Conservation (phyloP, 2,797 vertebrate species). For the Sitta carolinensis region DNA sequence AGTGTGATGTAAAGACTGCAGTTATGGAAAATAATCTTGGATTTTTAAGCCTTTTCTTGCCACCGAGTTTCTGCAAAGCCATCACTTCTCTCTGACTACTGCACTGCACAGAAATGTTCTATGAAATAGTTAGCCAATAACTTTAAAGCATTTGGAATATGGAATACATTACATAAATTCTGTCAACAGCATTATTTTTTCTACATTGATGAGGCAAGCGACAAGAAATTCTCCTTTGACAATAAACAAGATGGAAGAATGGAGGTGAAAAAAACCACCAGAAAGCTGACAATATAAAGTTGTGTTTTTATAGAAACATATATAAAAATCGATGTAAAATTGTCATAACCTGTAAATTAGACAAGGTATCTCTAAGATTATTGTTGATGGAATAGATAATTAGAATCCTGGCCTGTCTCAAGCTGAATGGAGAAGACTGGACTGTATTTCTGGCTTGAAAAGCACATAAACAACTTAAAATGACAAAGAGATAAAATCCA, state of each 20-base stretch:
- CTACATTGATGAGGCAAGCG: neutral
- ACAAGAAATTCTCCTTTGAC: neutral
- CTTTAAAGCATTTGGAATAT: neutral
- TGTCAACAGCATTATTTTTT: neutral
- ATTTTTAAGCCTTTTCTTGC: neutral
- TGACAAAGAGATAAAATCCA: neutral
- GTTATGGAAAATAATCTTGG: neutral
- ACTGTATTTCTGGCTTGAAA: neutral
- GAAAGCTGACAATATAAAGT: neutral
- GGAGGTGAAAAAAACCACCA: rapidly evolving
- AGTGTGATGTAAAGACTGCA: neutral
- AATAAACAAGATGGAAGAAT: neutral
- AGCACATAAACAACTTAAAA: neutral
- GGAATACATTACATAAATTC: neutral
- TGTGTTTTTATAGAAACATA: neutral
- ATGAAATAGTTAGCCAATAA: neutral
- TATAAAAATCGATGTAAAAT: neutral
- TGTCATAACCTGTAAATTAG: neutral
- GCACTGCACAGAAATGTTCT: neutral
- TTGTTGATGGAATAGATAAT: neutral
- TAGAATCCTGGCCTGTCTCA: neutral
- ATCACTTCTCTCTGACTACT: neutral
- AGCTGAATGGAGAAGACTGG: neutral
- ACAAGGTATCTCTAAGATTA: neutral
- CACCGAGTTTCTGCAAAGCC: neutral